Evolutionary conservation across 2,888 invertebrate species (phyloP).

Genomic region (Microctonus brassicae): DNA sequence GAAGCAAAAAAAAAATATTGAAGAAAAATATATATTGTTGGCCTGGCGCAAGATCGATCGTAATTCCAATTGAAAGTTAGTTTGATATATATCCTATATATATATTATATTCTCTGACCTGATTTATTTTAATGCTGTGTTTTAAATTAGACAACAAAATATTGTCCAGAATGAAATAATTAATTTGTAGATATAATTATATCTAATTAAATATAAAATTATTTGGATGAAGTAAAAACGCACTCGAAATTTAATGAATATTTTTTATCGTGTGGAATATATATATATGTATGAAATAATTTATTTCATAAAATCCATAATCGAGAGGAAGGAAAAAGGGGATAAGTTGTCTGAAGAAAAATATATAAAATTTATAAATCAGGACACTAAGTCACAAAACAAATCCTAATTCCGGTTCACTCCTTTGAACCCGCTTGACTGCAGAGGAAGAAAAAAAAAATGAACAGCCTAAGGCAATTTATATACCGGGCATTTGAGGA

Average conservation of each 20-base stretch:
- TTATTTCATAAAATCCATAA: too few relatives aligned
- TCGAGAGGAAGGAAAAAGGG: too few relatives aligned
- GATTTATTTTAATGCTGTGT: background rate
- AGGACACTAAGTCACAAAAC: background rate
- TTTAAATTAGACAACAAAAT: background rate
- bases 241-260: too few relatives aligned
- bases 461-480: background rate
- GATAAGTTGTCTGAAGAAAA: too few relatives aligned
- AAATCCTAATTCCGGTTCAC: background rate
- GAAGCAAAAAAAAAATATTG: background rate
- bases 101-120: background rate
- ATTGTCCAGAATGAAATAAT: too few relatives aligned
- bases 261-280: too few relatives aligned
- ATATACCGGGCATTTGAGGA: constrained; percentile 6
- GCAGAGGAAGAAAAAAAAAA: background rate
- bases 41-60: background rate
- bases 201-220: too few relatives aligned
- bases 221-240: too few relatives aligned
- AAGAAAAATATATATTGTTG: background rate
- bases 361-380: too few relatives aligned
- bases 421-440: constrained; percentile 1
- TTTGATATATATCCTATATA: background rate
- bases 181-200: too few relatives aligned
- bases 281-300: too few relatives aligned
- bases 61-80: background rate